Conservation (phyloP, 2,888 invertebrate genomes). For the Mythimna loreyi region DNA sequence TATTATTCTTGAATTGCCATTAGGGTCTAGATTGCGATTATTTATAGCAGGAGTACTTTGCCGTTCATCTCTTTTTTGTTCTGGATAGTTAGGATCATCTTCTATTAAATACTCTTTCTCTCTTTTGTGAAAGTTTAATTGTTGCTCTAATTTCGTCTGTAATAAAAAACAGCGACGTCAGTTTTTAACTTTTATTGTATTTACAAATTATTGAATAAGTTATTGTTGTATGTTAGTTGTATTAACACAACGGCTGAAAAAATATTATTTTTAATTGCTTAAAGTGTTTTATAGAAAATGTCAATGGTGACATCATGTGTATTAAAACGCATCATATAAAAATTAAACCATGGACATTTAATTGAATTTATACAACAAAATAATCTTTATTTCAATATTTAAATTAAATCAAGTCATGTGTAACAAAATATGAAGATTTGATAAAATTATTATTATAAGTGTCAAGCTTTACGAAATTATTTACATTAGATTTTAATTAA, state of each 20-base stretch:
- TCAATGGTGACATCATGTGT: neutral
- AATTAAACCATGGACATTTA: slow-evolving; percentile 4
- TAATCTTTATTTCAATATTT: slow-evolving; percentile 28
- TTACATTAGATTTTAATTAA: no score
- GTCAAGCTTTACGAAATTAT: neutral
- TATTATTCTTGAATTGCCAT: slow-evolving; percentile 18
- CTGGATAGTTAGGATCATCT: slow-evolving; percentile 32
- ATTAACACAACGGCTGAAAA: no score
- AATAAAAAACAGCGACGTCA: slow-evolving; percentile 1
- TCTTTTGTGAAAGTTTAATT: slow-evolving; percentile 39
- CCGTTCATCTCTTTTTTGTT: slow-evolving; percentile 44
- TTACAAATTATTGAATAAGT: neutral
- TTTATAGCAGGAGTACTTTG: slow-evolving; percentile 32
- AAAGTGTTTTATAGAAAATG: neutral
- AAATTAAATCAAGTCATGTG: slow-evolving; percentile 12
- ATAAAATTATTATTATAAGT: neutral
- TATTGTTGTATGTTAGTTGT: no score
- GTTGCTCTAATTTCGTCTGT: slow-evolving; percentile 29
- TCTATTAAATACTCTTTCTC: slow-evolving; percentile 49
- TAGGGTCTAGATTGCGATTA: slow-evolving; percentile 14
- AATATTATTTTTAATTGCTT: neutral
- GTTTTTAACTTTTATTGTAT: neutral
- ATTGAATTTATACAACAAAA: slow-evolving; percentile 13
- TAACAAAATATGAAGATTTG: slow-evolving; percentile 3
- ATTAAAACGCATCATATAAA: slow-evolving; percentile 7